Evolutionary conservation across 2,113 vertebrate genomes (phyloP), one percentile per base, ranked within the genome.

Genomic region (Naja naja): DNA sequence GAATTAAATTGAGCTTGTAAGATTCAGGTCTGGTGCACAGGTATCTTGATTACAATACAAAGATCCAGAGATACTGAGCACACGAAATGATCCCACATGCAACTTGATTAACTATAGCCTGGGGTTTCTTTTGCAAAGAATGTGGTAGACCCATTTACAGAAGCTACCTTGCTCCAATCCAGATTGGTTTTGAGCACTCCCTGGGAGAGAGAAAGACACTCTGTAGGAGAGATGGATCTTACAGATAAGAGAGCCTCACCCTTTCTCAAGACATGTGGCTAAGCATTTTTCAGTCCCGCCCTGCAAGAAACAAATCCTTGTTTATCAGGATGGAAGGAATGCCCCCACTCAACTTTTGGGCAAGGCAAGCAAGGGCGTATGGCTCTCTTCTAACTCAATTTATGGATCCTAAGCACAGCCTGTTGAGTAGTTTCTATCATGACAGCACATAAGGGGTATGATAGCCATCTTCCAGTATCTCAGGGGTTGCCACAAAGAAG

Each of bases 201-300:
- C 53, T 43, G 22, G 53, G 39, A 90, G 39, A 64, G 25, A 12
- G 7, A 85, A 49, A 9, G 11, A 20, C 52, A 4, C 12, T 12
- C 34, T 47, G 27, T 27, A 14, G 6, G 0, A 18, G 8, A 86
- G 90, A 91, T 91, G 10, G 9, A 7, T 91, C 81, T 18, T 55
- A 11, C 18, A 91, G 90, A 86, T 91, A 91, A 54, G 34, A 85
- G 53, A 91, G 81, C 90, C 90, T 91, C 90, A 23, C 90, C 90
- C 81, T 86, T 45, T 39, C 27, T 16, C 52, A 85, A 30, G 90
- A 45, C 12, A 7, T 53, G 49, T 39, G 85, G 54, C 23, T 53
- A 12, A 56, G 34, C 34, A 22, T 86, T 56, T 91, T 27, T 91
- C 81, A 30, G 54, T 56, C 39, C 90, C 47, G 43, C 74, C 74